Percentiles rank a stretch among this genome's conserved stretches.
phyloP scores from a whole-genome alignment of 2,797 vertebrate species.

The Sciurus carolinensis region DNA sequence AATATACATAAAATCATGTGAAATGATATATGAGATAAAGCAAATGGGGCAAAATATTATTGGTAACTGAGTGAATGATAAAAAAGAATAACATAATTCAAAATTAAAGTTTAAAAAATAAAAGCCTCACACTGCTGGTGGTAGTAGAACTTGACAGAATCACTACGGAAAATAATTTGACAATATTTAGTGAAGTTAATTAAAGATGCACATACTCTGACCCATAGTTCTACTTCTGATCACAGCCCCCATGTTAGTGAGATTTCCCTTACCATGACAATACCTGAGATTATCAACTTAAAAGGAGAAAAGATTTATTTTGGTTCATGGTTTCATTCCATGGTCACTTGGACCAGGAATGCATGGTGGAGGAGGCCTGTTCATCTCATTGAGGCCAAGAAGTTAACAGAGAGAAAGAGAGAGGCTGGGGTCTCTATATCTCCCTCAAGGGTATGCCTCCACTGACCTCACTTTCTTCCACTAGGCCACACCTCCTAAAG shows the following conservation, averaged over 20 bases:
- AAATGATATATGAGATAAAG: slow-evolving; percentile 17
- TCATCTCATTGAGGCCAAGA: background rate
- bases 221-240: background rate
- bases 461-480: background rate
- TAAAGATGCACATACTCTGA: background rate
- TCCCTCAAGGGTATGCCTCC: background rate
- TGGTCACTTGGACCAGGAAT: background rate
- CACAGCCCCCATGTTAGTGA: background rate
- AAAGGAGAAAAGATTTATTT: background rate
- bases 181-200: background rate
- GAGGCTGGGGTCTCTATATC: background rate
- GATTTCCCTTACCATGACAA: background rate
- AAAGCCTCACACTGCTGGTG: background rate
- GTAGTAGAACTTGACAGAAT: background rate
- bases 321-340: background rate
- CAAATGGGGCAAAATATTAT: background rate
- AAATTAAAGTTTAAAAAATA: slow-evolving; percentile 23
- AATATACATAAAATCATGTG: slow-evolving; percentile 14
- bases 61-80: background rate
- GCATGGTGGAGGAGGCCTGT: background rate
- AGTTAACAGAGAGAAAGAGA: background rate
- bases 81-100: slow-evolving; percentile 9
- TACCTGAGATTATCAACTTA: background rate
- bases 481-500: background rate
- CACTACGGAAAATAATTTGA: background rate